Percentiles rank a stretch among this genome's conserved stretches.
These are phyloP conservation scores for Apamea epomidion DNA, from an alignment of 2,888 invertebrate genomes.

Conservation along the genomic window DNA sequence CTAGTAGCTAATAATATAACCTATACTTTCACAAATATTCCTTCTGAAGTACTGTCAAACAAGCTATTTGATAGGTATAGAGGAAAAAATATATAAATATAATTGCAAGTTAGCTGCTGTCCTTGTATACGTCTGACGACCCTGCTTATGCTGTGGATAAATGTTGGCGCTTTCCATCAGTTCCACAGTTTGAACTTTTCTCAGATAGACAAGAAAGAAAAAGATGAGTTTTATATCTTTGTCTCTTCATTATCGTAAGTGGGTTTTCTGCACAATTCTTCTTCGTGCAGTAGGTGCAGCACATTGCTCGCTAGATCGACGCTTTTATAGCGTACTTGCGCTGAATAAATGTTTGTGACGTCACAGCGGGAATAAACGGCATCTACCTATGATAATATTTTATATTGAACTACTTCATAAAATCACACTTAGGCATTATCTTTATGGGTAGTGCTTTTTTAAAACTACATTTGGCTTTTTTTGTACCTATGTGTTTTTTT, in stretches of 20 bases:
- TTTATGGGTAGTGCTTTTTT: slow-evolving; percentile 26
- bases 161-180: not conserved
- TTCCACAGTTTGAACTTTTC: not conserved
- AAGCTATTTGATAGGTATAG: not conserved
- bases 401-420: slow-evolving; percentile 29
- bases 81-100: not conserved
- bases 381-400: slow-evolving; percentile 11
- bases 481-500: not conserved
- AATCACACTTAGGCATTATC: slow-evolving; percentile 29
- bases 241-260: not conserved
- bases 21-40: not conserved
- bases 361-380: slow-evolving; percentile 30
- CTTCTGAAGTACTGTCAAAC: not conserved
- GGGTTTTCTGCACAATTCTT: slow-evolving; percentile 32
- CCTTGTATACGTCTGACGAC: not conserved
- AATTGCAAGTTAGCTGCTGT: not conserved
- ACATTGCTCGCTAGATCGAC: slow-evolving; percentile 45
- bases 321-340: slow-evolving; percentile 57
- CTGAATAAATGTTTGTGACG: slow-evolving; percentile 43
- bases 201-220: not conserved
- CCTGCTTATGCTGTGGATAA: not conserved
- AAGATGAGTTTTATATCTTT: not conserved
- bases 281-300: slow-evolving; percentile 35
- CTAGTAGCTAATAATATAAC: not conserved
- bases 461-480: slow-evolving; percentile 4